Conservation (phyloP, 2,888 invertebrate genomes). For the Acleris holmiana region DNA sequence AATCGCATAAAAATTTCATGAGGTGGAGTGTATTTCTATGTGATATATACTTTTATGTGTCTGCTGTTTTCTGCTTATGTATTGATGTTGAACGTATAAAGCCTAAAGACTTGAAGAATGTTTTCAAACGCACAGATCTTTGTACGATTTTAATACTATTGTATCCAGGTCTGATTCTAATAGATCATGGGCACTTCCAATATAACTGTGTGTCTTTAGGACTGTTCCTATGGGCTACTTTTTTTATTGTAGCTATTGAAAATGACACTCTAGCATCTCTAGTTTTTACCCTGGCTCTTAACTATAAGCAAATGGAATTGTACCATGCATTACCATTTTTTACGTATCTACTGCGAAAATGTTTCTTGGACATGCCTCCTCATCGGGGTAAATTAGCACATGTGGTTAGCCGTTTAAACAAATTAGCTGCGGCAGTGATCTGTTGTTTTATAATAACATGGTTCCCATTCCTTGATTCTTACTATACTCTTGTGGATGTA, state of each 20-base stretch:
- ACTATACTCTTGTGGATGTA: constrained; percentile 84
- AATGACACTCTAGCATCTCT: constrained; percentile 87
- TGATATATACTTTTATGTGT: constrained; percentile 92
- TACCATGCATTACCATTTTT: constrained; percentile 99
- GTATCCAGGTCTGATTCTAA: constrained; percentile 96
- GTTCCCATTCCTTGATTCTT: constrained; percentile 88
- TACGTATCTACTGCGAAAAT: constrained; percentile 91
- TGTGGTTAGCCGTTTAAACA: constrained; percentile 65
- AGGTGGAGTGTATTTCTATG: constrained; percentile 92
- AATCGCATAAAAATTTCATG: constrained; percentile 96
- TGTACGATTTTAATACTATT: constrained; percentile 84
- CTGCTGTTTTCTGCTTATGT: constrained; percentile 84
- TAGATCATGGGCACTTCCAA: constrained; percentile 99
- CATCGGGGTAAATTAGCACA: constrained; percentile 66
- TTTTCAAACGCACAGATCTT: constrained; percentile 75
- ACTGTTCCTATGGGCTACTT: constrained; percentile 90
- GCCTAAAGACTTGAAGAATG: constrained; percentile 64
- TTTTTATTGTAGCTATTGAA: constrained; percentile 85
- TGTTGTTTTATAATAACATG: constrained; percentile 90
- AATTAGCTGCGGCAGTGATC: constrained; percentile 87
- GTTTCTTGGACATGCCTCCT: constrained; percentile 68
- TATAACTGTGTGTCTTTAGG: constrained; percentile 98
- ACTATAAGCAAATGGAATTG: constrained; percentile 99
- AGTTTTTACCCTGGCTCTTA: constrained; percentile 93
- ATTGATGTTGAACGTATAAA: constrained; percentile 70